These are phyloP conservation scores for Myotis yumanensis DNA, from an alignment of 2,113 vertebrate species.

Conservation along the genomic window DNA sequence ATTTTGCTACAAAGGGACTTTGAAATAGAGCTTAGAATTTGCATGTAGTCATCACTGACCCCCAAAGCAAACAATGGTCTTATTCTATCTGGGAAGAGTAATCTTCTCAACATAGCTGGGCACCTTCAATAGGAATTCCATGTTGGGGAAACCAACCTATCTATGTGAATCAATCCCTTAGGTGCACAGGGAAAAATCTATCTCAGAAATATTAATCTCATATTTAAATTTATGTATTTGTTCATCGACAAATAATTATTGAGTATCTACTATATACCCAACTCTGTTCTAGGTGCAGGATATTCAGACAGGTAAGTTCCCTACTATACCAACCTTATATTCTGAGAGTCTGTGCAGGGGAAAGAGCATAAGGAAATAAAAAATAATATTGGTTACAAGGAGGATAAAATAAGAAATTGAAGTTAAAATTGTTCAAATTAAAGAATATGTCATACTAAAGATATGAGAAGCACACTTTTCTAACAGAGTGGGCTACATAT, in stretches of 20 bases:
- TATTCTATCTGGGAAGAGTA: background rate
- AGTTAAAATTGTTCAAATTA: conserved; percentile 18
- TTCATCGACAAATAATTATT: conserved; percentile 39
- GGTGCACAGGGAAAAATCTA: background rate
- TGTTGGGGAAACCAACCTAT: background rate
- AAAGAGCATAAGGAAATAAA: background rate
- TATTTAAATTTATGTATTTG: conserved; percentile 15
- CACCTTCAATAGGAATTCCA: background rate
- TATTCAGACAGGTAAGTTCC: background rate
- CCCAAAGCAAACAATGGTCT: background rate
- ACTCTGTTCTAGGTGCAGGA: background rate
- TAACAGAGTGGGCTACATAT: background rate
- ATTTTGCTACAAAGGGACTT: background rate
- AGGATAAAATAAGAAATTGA: conserved; percentile 12
- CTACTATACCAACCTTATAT: background rate
- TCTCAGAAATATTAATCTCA: conserved; percentile 18
- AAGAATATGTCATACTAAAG: conserved; percentile 22
- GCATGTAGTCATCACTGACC: background rate
- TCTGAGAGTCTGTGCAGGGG: background rate
- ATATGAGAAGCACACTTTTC: background rate
- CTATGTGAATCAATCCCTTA: background rate
- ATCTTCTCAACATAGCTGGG: background rate
- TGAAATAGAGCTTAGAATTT: background rate
- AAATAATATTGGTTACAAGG: background rate
- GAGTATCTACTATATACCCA: background rate